phyloP scores from a whole-genome alignment of 2,113 vertebrate species.

The Lathamus discolor region DNA sequence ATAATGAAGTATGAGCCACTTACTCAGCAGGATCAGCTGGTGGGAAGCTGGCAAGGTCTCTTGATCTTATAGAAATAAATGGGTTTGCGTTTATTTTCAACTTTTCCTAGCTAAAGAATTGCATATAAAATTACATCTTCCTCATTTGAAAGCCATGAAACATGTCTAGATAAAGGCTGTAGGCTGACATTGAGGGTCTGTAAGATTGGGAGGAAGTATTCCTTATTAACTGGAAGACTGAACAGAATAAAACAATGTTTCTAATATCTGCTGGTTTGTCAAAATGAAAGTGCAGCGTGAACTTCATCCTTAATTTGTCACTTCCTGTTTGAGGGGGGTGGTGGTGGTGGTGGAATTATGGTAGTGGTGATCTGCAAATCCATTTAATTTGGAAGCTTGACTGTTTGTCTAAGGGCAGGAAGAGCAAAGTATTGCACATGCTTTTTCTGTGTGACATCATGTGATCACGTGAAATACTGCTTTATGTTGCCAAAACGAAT shows the following conservation, averaged over 20 bases:
- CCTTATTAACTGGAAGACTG: neutral
- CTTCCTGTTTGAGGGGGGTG: neutral
- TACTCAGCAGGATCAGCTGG: neutral
- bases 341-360: accelerated
- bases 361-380: neutral
- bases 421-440: neutral
- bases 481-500: conserved; percentile 2
- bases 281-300: neutral
- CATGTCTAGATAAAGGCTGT: neutral
- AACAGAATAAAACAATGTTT: neutral
- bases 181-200: neutral
- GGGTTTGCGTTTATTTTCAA: neutral
- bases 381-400: neutral
- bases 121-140: neutral
- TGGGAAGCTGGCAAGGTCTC: neutral
- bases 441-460: neutral
- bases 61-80: neutral
- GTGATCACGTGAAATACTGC: neutral
- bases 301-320: neutral
- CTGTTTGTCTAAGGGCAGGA: neutral
- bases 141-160: neutral
- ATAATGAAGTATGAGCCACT: neutral
- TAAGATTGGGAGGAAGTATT: neutral
- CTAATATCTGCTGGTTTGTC: neutral
- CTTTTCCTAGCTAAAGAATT: neutral